Evolutionary conservation across 2,113 vertebrate genomes (phyloP), one percentile per base, ranked within the genome.

Genomic region (Notothenia rossii): DNA sequence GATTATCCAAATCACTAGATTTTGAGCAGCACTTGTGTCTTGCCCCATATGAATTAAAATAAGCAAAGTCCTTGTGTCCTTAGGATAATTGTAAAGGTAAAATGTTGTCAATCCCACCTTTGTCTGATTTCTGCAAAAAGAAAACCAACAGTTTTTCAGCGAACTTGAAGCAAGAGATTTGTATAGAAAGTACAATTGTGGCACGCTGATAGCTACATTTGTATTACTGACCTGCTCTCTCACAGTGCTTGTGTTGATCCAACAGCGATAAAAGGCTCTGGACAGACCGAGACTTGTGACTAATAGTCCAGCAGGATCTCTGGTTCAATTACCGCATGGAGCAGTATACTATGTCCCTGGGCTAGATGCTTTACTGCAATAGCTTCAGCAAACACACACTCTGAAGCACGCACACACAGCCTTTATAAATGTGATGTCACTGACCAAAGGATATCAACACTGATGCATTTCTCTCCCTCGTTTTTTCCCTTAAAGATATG

Each of bases 351-450:
- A 75, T 92, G 86, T 92, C 92, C 92, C 83, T 77, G 82, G 92
- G 92, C 90, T 72, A 82, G 78, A 91, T 50, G 77, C 82, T 86
- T 88, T 72, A 75, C 78, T 79, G 71, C 85, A 93, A 90, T 85
- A 77, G 75, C 77, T 71, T 89, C 67, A 87, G 81, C 86, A 59
- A 72, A 76, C 56, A 46, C 77, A 72, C 71, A 75, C 49, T 49
- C 72, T 56, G 68, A 67, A 55, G 33, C 61, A 72, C 53, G 56
- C 51, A 72, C 50, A 58, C 81, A 61, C 85, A 72, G 49, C 64
- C 72, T 83, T 86, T 89, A 92, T 88, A 90, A 91, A 92, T 92
- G 89, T 86, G 89, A 92, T 92, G 92, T 91, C 91, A 87, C 84
- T 86, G 86, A 87, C 90, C 88, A 91, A 86, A 89, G 88, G 84